Base-by-base conservation (phyloP, 1,140 invertebrate species). In the Ceratitis capitata region DNA sequence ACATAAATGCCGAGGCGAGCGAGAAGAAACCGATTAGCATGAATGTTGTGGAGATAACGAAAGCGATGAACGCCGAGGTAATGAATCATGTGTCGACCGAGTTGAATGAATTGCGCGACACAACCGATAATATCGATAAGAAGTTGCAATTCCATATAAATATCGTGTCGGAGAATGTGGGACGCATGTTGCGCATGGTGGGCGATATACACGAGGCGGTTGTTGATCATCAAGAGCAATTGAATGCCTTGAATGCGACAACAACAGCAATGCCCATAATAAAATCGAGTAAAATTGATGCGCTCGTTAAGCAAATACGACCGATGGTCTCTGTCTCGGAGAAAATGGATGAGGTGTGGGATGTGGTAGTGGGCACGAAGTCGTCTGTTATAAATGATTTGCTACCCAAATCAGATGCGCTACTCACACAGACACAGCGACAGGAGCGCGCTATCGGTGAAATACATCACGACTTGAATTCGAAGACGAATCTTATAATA, bases 261-360 rank as follows among this genome's bases (percentile, higher is more conserved):
- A 93, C 92, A 32, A 95, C 94, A 0, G 92, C 93, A 7, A 87
- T 93, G 6, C 93, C 94, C 1, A 87, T 93, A 0, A 89, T 93
- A 3, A 95, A 94, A 87, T 93, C 93, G 9, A 96, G 94, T 88
- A 97, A 97, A 92, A 94, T 97, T 86, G 96, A 97, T 92, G 94
- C 93, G 16, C 92, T 97, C 1, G 95, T 96, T 0, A 94, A 95
- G 86, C 95, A 96, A 92, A 97, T 97, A 89, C 94, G 95, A 86
- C 96, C 96, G 0, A 96, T 97, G 91, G 94, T 96, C 64, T 95
- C 94, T n/a, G 96, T 97, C 1, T 96, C 96, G 0, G 96, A 96
- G 89, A 97, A 97, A 92, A 97, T 97, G 96, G 96, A 97, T 87
- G 95, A 97, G 92, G 96, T 97, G 6, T 97, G 96, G 96, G 95